Conservation (phyloP, 2,113 vertebrate species). For the Cranoglanis bouderius region DNA sequence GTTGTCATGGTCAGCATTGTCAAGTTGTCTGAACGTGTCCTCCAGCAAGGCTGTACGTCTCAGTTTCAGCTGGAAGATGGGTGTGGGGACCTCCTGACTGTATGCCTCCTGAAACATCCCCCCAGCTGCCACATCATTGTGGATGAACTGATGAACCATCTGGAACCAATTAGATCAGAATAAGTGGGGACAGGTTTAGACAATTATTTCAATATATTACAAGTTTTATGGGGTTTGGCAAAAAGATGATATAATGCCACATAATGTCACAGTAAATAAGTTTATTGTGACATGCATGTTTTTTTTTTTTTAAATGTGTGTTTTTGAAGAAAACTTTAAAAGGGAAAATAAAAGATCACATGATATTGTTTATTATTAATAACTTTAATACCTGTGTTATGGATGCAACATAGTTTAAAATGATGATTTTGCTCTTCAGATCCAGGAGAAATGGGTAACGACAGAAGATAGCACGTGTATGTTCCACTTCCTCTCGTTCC, state of each 20-base stretch:
- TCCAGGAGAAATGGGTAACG: slow-evolving; percentile 68
- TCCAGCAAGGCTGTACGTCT: slow-evolving; percentile 66
- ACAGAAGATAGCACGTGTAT: slow-evolving; percentile 64
- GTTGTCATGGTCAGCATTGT: slow-evolving; percentile 52
- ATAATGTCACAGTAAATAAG: too few relatives aligned
- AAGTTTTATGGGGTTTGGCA: background rate
- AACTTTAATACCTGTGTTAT: slow-evolving; percentile 56
- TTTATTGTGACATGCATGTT: background rate
- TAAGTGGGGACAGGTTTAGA: background rate
- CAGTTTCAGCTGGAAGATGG: slow-evolving; percentile 49
- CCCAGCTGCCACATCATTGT: accelerated
- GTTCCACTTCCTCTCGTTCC: slow-evolving; percentile 50
- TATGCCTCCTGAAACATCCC: background rate
- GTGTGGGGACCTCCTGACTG: background rate
- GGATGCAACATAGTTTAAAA: slow-evolving; percentile 37
- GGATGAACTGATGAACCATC: accelerated
- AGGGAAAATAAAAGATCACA: background rate
- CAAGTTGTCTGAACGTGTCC: slow-evolving; percentile 65
- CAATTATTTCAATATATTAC: background rate
- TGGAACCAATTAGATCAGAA: slow-evolving; percentile 35
- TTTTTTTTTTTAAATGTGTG: too few relatives aligned
- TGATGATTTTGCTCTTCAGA: slow-evolving; percentile 54
- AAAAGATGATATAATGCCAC: background rate
- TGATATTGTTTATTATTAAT: background rate
- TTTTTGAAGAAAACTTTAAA: background rate